Evolutionary conservation across 2,888 invertebrate genomes (phyloP).

Genomic region (Hypselothyrea guttata): DNA sequence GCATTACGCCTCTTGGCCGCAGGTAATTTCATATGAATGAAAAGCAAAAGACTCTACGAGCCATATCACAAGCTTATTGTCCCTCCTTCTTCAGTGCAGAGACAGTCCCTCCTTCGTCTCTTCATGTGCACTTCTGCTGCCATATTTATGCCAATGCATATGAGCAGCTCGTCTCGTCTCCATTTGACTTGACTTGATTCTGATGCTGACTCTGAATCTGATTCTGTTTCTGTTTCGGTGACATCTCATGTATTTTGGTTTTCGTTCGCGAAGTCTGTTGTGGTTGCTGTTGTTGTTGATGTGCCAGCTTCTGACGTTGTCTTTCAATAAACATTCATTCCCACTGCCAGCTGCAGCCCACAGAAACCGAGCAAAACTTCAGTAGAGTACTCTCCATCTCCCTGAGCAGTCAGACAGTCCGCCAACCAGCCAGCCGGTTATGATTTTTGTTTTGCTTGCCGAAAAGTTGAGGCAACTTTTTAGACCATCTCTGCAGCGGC

Average conservation of each 20-base stretch:
- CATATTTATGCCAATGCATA: conserved; percentile 55
- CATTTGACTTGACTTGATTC: neutral
- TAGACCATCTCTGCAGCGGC: conserved; percentile 12
- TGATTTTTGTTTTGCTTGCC: conserved; percentile 46
- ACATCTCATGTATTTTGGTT: conserved; percentile 31
- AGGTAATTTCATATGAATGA: conserved; percentile 78
- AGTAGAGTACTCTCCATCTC: neutral
- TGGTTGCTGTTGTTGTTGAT: neutral
- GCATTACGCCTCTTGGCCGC: conserved; percentile 78
- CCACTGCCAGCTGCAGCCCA: conserved; percentile 29
- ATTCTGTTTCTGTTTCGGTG: conserved; percentile 29
- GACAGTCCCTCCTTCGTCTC: neutral
- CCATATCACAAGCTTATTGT: conserved; percentile 32
- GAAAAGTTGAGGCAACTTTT: conserved; percentile 40
- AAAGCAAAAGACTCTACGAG: conserved; percentile 74
- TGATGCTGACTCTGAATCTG: conserved; percentile 32
- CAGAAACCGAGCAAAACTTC: conserved; percentile 12
- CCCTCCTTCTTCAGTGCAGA: neutral
- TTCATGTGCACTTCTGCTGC: neutral
- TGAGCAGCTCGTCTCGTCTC: conserved; percentile 30
- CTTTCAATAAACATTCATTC: conserved; percentile 58
- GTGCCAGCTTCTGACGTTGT: conserved; percentile 30
- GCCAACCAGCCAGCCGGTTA: conserved; percentile 36
- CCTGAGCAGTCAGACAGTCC: neutral
- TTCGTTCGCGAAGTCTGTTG: conserved; percentile 23